These are phyloP conservation scores for Temnothorax rugatulus DNA, from an alignment of 2,888 invertebrate genomes.

Conservation along the genomic window DNA sequence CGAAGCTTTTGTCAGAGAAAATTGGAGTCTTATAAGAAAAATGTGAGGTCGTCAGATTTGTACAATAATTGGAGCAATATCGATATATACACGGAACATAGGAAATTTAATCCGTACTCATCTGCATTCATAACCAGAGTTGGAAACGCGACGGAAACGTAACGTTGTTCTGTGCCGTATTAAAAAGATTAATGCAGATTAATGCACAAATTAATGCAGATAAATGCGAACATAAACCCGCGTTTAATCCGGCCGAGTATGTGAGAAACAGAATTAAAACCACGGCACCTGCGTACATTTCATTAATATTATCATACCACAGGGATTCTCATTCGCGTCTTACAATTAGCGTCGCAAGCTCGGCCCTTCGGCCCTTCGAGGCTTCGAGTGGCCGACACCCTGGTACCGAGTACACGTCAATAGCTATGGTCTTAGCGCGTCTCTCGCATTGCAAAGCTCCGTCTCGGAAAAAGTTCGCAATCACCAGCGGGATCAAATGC, in stretches of 20 bases:
- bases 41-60: neutral
- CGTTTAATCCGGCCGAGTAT: neutral
- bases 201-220: conserved; percentile 21
- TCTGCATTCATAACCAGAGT: neutral
- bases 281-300: neutral
- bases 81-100: neutral
- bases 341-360: neutral
- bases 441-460: neutral
- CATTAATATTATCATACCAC: conserved; percentile 18
- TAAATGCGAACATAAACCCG: neutral
- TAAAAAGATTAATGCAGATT: conserved; percentile 18
- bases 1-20: neutral
- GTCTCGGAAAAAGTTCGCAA: conserved; percentile 3
- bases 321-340: neutral
- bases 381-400: neutral
- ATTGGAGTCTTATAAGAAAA: neutral
- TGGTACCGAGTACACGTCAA: conserved; percentile 20
- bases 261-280: neutral
- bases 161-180: neutral
- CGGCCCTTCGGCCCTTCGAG: neutral
- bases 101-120: neutral
- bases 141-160: neutral
- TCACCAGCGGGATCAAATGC: neutral
- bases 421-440: neutral
- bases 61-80: neutral